Evolutionary conservation across 2,888 invertebrate species (phyloP), one percentile per base, ranked within the genome.

Genomic region (Eupithecia abbreviata): DNA sequence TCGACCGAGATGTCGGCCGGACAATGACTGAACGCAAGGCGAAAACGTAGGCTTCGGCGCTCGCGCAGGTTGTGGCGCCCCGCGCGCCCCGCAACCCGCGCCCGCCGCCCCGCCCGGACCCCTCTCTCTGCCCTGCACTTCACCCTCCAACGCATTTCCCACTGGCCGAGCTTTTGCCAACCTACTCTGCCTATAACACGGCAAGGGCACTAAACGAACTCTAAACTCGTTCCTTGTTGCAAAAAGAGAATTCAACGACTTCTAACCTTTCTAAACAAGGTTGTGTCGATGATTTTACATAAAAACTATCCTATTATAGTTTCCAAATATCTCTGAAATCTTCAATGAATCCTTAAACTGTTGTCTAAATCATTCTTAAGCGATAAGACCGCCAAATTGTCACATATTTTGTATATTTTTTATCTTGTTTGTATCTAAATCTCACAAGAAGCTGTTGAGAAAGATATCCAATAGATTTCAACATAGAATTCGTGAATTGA

Each of bases 1-100:
- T 86, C 93, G 92, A 92, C 92, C 94, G 89, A 86, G 87, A 87
- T 90, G 89, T 89, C 91, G 93, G 92, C 90, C 94, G 93, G 90
- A 93, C 92, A 92, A 92, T 92, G 93, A 94, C 94, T 94, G 93
- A 91, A 85, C 89, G 89, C 86, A 84, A 82, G 86, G 87, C 86
- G 84, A 83, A 87, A 87, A 86, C 81, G 88, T 88, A 90, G 90
- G 91, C 90, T 90, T 88, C 87, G 85, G 89, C 92, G 92, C 92
- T 85, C 84, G 90, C 91, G 91, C 91, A 89, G 87, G 87, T 84
- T 87, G 85, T 82, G 84, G 87, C 83, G 83, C 82, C 83, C 84
- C 83, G 83, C 83, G 81, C 74, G 73, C 79, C 80, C 55, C 76
- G 82, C 79, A 79, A 80, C 82, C 79, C 58, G 78, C 79, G 7